Evolutionary conservation across 2,797 vertebrate species (phyloP).

Genomic region (Bucorvus abyssinicus): DNA sequence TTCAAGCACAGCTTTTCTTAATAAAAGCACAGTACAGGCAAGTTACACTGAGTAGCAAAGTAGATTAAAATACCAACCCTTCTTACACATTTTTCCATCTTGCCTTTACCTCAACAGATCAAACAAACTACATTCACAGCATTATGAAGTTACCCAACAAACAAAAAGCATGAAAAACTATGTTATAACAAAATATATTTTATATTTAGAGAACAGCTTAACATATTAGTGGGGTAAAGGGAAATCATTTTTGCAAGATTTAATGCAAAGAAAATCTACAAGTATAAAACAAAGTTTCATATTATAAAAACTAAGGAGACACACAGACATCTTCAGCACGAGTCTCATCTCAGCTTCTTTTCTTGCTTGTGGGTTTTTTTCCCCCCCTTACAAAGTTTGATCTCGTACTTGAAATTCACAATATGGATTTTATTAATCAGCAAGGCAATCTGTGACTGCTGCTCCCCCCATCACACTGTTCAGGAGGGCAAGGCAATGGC

Average conservation of each 20-base stretch:
- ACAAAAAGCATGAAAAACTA: slow-evolving; percentile 30
- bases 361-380: background rate
- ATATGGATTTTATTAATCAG: background rate
- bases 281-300: background rate
- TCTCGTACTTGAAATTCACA: background rate
- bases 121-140: slow-evolving; percentile 29
- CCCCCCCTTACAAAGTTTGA: background rate
- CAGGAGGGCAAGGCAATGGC: background rate
- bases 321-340: background rate
- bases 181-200: background rate
- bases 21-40: slow-evolving; percentile 37
- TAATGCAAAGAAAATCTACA: background rate
- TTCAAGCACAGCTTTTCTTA: background rate
- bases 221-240: background rate
- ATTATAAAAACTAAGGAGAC: background rate
- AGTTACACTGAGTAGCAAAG: slow-evolving; percentile 11
- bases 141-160: background rate
- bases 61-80: slow-evolving; percentile 39
- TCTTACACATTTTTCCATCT: background rate
- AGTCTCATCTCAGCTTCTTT: background rate
- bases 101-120: slow-evolving; percentile 33
- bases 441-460: background rate
- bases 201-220: background rate
- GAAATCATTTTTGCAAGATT: background rate
- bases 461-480: fast-evolving